Evolutionary conservation across 1,140 invertebrate species (phyloP).

Genomic region (Riptortus pedestris): DNA sequence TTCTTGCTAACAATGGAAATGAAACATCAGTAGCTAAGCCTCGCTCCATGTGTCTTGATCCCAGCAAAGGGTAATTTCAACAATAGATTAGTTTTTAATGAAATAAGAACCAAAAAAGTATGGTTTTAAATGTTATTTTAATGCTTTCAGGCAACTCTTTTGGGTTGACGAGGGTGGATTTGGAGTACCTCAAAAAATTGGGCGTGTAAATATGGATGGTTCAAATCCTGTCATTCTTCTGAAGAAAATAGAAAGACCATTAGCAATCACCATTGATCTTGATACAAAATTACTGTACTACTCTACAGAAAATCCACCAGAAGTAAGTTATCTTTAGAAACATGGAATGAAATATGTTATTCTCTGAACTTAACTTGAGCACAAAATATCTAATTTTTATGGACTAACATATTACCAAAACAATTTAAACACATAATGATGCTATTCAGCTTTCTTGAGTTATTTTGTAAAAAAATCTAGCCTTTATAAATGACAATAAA

Average conservation of each 20-base stretch:
- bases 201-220: slow-evolving; percentile 89
- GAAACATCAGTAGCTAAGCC: slow-evolving; percentile 77
- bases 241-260: slow-evolving; percentile 53
- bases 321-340: slow-evolving; percentile 40
- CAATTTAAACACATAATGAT: no score
- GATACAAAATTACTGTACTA: slow-evolving; percentile 76
- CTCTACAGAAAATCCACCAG: slow-evolving; percentile 62
- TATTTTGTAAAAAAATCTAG: no score
- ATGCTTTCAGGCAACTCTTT: slow-evolving; percentile 71
- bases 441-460: no score
- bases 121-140: no score
- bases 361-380: no score
- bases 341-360: background rate
- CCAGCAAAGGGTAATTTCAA: slow-evolving; percentile 63
- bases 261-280: slow-evolving; percentile 77
- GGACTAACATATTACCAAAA: no score
- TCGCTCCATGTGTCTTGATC: slow-evolving; percentile 78
- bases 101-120: no score
- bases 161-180: slow-evolving; percentile 92
- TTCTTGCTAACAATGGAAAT: slow-evolving; percentile 84
- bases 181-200: slow-evolving; percentile 84
- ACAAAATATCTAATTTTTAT: no score
- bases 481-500: no score
- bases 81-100: background rate
- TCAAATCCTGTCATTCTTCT: slow-evolving; percentile 59